Percentiles rank a stretch among this genome's conserved stretches.
phyloP scores from a whole-genome alignment of 2,797 vertebrate species.

The Spinus pinus region DNA sequence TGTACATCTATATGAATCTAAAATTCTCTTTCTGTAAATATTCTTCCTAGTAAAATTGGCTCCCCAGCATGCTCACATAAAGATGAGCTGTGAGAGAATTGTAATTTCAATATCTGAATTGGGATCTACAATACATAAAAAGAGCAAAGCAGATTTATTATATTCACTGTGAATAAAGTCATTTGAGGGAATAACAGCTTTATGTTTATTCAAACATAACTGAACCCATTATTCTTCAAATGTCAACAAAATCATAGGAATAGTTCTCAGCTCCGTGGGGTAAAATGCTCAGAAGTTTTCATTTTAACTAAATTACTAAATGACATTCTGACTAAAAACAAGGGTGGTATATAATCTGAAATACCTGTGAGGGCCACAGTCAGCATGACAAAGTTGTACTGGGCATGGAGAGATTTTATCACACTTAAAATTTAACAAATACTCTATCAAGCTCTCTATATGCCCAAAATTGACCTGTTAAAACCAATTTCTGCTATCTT shows the following conservation, averaged over 20 bases:
- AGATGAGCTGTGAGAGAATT: background rate
- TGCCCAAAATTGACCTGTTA: background rate
- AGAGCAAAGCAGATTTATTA: conserved; percentile 3
- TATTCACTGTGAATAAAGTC: background rate
- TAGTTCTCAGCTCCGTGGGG: background rate
- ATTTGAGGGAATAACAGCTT: background rate
- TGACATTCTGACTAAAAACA: background rate
- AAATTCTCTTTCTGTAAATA: background rate
- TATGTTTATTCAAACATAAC: conserved; percentile 19
- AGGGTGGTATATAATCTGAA: background rate
- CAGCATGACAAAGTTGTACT: background rate
- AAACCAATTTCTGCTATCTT: background rate
- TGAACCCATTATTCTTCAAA: background rate
- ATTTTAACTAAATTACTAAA: background rate
- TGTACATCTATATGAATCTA: background rate
- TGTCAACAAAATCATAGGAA: background rate
- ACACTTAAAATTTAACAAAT: background rate
- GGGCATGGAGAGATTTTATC: background rate
- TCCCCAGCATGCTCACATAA: background rate
- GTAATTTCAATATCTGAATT: conserved; percentile 5
- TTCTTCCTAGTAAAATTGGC: background rate
- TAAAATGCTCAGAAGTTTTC: background rate
- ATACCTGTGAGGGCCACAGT: background rate
- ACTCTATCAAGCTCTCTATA: background rate
- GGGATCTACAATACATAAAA: background rate